Conservation (phyloP, 2,888 invertebrate genomes). For the Patella depressa region DNA sequence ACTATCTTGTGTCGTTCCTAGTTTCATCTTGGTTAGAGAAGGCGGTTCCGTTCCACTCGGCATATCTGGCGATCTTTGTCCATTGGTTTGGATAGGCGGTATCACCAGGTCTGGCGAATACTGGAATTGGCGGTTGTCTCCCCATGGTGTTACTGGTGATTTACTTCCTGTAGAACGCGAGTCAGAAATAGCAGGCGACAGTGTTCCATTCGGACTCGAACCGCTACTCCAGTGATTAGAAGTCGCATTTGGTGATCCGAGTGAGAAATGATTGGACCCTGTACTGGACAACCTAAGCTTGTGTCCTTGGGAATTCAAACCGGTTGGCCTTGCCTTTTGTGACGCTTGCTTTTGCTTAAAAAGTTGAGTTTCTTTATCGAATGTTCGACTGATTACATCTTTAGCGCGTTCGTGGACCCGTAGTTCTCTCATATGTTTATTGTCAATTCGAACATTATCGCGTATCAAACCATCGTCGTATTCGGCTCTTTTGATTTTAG, state of each 20-base stretch:
- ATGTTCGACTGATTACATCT: not conserved
- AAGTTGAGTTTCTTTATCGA: not conserved
- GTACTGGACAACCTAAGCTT: not conserved
- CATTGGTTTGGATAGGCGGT: not conserved
- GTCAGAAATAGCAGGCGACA: not conserved
- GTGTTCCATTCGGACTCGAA: not conserved
- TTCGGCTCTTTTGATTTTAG: not conserved
- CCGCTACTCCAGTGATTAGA: not conserved
- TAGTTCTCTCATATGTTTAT: not conserved
- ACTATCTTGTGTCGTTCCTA: not conserved
- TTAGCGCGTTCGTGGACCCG: not conserved
- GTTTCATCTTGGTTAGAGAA: no score
- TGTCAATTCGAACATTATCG: not conserved
- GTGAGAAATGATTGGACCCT: no score
- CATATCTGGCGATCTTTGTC: not conserved
- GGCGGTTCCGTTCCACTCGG: not conserved
- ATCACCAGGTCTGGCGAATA: not conserved
- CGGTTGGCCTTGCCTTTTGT: not conserved
- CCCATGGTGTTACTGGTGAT: not conserved
- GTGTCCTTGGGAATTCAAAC: constrained; percentile 1
- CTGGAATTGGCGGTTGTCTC: not conserved
- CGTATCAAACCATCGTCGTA: not conserved
- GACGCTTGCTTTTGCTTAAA: not conserved
- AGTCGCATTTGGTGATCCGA: not conserved
- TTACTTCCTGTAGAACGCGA: not conserved